Evolutionary conservation across 1,140 invertebrate genomes (phyloP).

Genomic region (Dreissena polymorpha): DNA sequence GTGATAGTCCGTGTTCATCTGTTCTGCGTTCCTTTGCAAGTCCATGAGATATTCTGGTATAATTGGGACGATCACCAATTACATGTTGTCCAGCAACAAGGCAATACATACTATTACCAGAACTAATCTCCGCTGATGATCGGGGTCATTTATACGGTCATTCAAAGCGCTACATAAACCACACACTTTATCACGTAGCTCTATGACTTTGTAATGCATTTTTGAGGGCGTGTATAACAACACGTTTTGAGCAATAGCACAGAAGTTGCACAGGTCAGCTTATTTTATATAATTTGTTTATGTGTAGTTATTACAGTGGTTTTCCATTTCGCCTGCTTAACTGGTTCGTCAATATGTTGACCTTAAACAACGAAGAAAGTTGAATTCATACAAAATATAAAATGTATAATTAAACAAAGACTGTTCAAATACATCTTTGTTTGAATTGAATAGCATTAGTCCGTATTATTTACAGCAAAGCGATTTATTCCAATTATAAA

Average conservation of each 20-base stretch:
- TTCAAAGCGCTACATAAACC: slow-evolving; percentile 82
- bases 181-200: slow-evolving; percentile 35
- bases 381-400: slow-evolving; percentile 27
- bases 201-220: slow-evolving; percentile 41
- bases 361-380: slow-evolving; percentile 59
- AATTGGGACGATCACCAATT: slow-evolving; percentile 99
- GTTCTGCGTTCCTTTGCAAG: not conserved
- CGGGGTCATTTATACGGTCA: slow-evolving; percentile 94
- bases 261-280: not conserved
- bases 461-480: not conserved
- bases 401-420: slow-evolving; percentile 28
- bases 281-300: not conserved
- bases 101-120: slow-evolving; percentile 98
- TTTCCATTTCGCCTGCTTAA: not conserved
- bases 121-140: slow-evolving; percentile 93
- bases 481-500: slow-evolving; percentile 1
- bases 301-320: not conserved
- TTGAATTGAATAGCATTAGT: not conserved
- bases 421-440: slow-evolving; percentile 26
- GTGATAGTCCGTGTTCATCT: no score
- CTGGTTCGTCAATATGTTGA: not conserved
- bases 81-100: slow-evolving; percentile 90
- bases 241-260: not conserved
- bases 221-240: not conserved
- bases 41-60: slow-evolving; percentile 97